Percentiles rank a stretch among this genome's conserved stretches.
phyloP scores from a whole-genome alignment of 1,140 invertebrate genomes.

The Trachymyrmex cornetzi region DNA sequence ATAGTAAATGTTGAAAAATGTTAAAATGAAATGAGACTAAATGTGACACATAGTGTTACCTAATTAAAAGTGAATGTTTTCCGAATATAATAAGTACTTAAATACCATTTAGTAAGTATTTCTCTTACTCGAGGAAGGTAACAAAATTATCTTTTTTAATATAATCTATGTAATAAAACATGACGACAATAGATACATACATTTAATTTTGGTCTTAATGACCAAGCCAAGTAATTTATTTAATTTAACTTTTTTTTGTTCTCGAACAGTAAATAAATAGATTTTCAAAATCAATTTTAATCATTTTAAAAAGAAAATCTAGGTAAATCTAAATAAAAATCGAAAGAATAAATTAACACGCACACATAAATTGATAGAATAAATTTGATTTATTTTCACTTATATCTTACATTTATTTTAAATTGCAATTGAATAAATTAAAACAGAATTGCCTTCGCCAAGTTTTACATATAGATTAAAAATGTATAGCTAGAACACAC shows the following conservation, averaged over 20 bases:
- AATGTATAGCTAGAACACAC: not conserved
- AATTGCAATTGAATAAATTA: not conserved
- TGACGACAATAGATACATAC: not conserved
- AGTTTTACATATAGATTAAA: not conserved
- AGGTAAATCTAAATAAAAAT: not conserved
- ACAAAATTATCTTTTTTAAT: not conserved
- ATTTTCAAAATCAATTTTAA: not conserved
- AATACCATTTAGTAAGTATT: not conserved
- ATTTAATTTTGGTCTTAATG: not conserved
- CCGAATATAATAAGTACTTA: not conserved
- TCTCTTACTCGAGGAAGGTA: not conserved
- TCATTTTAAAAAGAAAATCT: not conserved
- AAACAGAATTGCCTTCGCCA: not conserved
- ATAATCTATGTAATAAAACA: not conserved
- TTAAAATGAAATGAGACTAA: not conserved
- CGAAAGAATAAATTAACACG: not conserved
- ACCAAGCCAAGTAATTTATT: not conserved
- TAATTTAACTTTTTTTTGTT: not conserved
- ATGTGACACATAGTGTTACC: no score
- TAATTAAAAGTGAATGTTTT: not conserved
- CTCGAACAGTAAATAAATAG: not conserved
- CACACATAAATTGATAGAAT: not conserved
- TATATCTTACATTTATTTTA: not conserved
- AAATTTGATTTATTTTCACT: not conserved
- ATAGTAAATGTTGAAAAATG: not conserved